Base-by-base conservation (phyloP, 2,888 invertebrate species). In the Microplitis manilae region DNA sequence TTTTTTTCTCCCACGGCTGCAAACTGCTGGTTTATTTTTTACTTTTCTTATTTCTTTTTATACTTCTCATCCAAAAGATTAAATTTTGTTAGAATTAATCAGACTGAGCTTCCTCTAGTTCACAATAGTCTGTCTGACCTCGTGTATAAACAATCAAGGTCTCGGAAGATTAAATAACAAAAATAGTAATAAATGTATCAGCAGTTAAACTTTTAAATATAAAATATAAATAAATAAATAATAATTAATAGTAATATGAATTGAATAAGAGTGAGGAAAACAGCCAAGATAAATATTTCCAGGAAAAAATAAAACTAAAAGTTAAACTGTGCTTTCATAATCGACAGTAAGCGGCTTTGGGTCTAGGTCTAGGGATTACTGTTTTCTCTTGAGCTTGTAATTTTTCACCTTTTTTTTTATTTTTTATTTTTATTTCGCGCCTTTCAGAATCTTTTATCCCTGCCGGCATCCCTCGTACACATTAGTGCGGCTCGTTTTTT, bases 111-210 rank as follows among this genome's bases (percentile, higher is more conserved):
- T 30, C 4, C 30, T 30, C 30, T 30, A 30, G 30, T 30, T 15
- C 15, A 62, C 62, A 17, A 50, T 39, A 70, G 20, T 64, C 40
- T 40, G 30, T 60, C 30, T 50, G 67, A 38, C 61, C 40, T 38
- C 39, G 76, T 76, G 40, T 41, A 68, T 77, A 7, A 1, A 75
- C 65, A 67, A 79, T 76, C 71, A 72, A 79, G 79, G 77, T 65
- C 67, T 9, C 13, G 1, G 50, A 9, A 30, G 30, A 30, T 30
- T 30, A 30, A 30, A 30, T 30, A 30, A 30, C 30, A 30, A 30
- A 30, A 30, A 30, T 30, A 30, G 30, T 30, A 4, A 30, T 30
- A 30, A 30, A 30, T 30, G 2, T 30, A 30, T 30, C 30, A 30
- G 30, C 30, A 30, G 30, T 30, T 30, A 30, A 30, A 30, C 30